A percentile compares a stretch with the other conserved stretches of the same genome.
These are phyloP conservation scores for Brachymystax lenok DNA, from an alignment of 2,797 vertebrate species.

Conservation along the genomic window DNA sequence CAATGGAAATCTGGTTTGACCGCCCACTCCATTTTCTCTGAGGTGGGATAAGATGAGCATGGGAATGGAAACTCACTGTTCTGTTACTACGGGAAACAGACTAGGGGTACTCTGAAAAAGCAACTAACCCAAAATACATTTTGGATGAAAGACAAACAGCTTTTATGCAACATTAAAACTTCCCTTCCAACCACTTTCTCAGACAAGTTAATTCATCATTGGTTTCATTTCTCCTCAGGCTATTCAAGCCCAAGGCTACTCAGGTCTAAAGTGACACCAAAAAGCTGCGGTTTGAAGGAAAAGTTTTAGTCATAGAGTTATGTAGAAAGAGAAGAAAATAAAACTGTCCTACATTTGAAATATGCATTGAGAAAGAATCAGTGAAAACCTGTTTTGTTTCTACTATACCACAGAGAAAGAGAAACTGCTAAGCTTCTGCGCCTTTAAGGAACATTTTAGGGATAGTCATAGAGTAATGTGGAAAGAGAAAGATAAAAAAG, in stretches of 20 bases:
- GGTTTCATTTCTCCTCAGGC: not conserved
- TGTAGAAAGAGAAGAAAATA: too few relatives aligned
- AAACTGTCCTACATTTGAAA: too few relatives aligned
- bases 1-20: constrained; percentile 38
- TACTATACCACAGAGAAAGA: not conserved
- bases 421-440: not conserved
- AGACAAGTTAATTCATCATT: not conserved
- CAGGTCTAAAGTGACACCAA: not conserved
- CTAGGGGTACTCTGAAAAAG: constrained; percentile 35
- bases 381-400: not conserved
- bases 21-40: constrained; percentile 31
- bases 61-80: constrained; percentile 39
- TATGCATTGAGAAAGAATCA: not conserved
- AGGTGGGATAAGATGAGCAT: constrained; percentile 20
- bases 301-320: not conserved
- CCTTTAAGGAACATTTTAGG: not conserved
- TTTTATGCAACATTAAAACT: constrained; percentile 34
- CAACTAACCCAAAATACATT: constrained; percentile 39
- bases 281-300: not conserved
- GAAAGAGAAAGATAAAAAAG: not conserved
- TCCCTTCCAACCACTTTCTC: constrained; percentile 6
- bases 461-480: not conserved
- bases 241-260: not conserved
- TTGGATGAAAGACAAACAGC: constrained; percentile 15
- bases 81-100: constrained; percentile 37